These are phyloP conservation scores for Drosophila prostipennis DNA, from an alignment of 2,888 invertebrate species.

Conservation along the genomic window DNA sequence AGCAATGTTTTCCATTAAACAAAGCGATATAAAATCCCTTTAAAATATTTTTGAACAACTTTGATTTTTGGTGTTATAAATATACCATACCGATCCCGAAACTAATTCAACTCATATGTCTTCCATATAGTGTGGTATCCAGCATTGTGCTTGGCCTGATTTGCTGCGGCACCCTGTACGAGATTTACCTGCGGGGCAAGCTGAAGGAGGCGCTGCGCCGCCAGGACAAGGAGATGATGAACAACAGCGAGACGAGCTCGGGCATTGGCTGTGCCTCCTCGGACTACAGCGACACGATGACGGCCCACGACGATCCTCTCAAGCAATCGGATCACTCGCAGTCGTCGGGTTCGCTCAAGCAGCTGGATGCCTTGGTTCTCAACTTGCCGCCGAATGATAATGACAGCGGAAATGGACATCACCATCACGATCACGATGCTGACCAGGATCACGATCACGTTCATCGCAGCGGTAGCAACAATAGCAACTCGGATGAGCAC, in stretches of 20 bases:
- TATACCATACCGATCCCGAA: too few species aligned
- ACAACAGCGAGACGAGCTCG: slow-evolving; percentile 84
- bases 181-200: slow-evolving; percentile 85
- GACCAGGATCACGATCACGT: slow-evolving; percentile 43
- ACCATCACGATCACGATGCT: slow-evolving; percentile 48
- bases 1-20: too few species aligned
- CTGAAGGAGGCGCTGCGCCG: slow-evolving; percentile 78
- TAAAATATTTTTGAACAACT: too few species aligned
- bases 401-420: slow-evolving; percentile 71
- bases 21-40: not conserved
- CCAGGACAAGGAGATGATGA: slow-evolving; percentile 84
- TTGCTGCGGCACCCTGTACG: slow-evolving; percentile 89
- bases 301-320: slow-evolving; percentile 70
- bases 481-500: slow-evolving; percentile 86
- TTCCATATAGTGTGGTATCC: slow-evolving; percentile 85
- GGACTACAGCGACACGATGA: slow-evolving; percentile 83
- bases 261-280: slow-evolving; percentile 85
- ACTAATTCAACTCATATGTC: too few species aligned
- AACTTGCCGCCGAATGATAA: slow-evolving; percentile 84
- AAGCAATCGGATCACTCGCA: slow-evolving; percentile 51
- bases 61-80: too few species aligned
- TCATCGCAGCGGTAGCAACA: slow-evolving; percentile 37
- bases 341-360: slow-evolving; percentile 68
- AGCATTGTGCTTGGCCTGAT: slow-evolving; percentile 86
- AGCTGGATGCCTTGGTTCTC: slow-evolving; percentile 82